Evolutionary conservation across 2,113 vertebrate species (phyloP).

Genomic region (Apus apus): DNA sequence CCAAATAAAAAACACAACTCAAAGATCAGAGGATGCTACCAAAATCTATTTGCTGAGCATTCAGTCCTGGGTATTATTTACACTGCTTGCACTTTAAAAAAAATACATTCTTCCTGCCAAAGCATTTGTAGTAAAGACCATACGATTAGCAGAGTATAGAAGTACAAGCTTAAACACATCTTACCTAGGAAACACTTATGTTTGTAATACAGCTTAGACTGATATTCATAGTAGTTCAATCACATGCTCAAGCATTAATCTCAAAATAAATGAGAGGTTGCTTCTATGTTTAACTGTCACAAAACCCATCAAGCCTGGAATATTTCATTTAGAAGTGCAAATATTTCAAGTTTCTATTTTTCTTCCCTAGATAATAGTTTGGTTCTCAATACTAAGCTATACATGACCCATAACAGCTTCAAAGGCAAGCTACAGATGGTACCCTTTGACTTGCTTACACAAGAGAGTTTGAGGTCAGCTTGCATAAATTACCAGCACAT

Average conservation of each 20-base stretch:
- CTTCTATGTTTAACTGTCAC: background rate
- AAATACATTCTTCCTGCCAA: too few relatives aligned
- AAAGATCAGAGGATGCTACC: background rate
- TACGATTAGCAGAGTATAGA: background rate
- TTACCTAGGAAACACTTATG: background rate
- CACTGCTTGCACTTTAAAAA: background rate
- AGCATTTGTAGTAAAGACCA: background rate
- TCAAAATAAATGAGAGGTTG: background rate
- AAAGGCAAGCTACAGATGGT: slow-evolving; percentile 31
- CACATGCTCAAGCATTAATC: background rate
- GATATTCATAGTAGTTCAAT: background rate
- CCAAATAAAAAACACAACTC: background rate
- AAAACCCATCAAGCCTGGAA: background rate
- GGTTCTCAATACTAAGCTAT: background rate
- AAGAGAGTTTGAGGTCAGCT: background rate
- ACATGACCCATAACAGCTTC: background rate
- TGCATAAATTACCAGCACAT: background rate
- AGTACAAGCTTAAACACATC: background rate
- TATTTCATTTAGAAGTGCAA: background rate
- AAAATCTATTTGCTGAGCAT: background rate
- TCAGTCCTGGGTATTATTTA: background rate
- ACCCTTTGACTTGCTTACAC: slow-evolving; percentile 13
- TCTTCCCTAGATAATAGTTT: background rate
- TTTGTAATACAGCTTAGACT: background rate
- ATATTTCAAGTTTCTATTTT: background rate